Evolutionary conservation across 2,888 invertebrate species (phyloP), one percentile per base, ranked within the genome.

Genomic region (Tortricodes alternella): DNA sequence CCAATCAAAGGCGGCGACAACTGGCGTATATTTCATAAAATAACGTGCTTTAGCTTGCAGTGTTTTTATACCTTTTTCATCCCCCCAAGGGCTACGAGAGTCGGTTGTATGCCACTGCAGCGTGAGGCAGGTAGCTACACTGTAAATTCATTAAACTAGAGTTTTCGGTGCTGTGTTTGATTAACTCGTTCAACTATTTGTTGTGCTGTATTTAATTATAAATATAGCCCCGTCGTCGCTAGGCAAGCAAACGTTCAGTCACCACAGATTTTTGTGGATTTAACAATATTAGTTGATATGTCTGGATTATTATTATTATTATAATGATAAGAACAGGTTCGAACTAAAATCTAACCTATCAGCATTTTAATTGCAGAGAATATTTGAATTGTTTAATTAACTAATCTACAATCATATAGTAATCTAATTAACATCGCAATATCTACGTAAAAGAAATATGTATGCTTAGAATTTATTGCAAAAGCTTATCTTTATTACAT

Each of bases 1-100:
- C 75, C 77, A 81, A 82, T 83, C 82, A 80, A 76, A 75, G 65
- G 63, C 70, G 75, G 62, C 67, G 70, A 73, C 68, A 68, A 66
- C 55, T 56, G 58, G 53, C 60, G 62, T 63, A 66, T 69, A 65
- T 73, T 71, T 68, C 61, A 68, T 68, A 64, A 63, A 67, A 63
- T 61, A 63, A 68, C 59, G 50, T 50, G 39, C 43, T 66, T 65
- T 63, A 64, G 57, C 61, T 62, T 50, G 53, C 60, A 41, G 53
- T 56, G 49, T 46, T 60, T 50, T 52, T 27, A 24, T 41, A 23
- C 13, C 24, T 41, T 24, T 41, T 41, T 21, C 41, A 15, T n/a
- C 21, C 46, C n/a, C 29, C 21, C 15, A 8, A 35, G 19, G 15
- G 19, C n/a, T 35, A 24, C 18, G 7, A 27, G 19, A n/a, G 2